phyloP scores from a whole-genome alignment of 2,113 vertebrate genomes.

The Malurus elegans region DNA sequence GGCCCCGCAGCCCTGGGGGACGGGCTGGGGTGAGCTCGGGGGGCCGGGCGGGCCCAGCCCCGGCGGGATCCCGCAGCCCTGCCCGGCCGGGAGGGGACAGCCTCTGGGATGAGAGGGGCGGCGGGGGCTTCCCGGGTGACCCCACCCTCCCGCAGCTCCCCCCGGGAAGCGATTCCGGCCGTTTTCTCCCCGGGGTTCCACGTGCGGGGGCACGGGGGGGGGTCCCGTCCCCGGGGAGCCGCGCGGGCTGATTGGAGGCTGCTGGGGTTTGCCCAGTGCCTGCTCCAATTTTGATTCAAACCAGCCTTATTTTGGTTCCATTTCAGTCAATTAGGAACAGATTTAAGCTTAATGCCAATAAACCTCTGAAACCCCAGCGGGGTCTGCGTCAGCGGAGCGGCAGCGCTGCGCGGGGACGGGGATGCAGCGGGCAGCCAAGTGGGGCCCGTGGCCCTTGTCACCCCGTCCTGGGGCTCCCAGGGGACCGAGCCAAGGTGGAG shows the following conservation, averaged over 20 bases:
- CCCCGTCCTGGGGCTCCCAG: background rate
- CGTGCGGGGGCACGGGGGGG: background rate
- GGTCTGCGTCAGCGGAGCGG: constrained; percentile 53
- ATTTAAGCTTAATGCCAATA: constrained; percentile 69
- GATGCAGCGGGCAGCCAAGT: constrained; percentile 26
- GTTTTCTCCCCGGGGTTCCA: background rate
- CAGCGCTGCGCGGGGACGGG: constrained; percentile 15
- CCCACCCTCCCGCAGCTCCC: background rate
- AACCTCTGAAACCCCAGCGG: constrained; percentile 51
- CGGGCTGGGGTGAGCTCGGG: background rate
- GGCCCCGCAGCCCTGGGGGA: background rate
- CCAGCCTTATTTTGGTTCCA: constrained; percentile 66
- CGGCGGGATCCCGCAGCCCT: background rate
- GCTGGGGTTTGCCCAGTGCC: constrained; percentile 51
- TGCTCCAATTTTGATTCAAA: constrained; percentile 52
- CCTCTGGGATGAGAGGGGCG: background rate
- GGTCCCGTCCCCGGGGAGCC: background rate
- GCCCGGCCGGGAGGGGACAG: background rate
- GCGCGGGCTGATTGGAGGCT: constrained; percentile 17
- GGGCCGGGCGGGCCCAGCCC: background rate
- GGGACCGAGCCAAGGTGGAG: background rate
- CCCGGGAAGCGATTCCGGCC: background rate
- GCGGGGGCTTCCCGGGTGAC: background rate
- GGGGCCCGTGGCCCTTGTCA: background rate
- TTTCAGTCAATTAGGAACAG: constrained; percentile 66